Evolutionary conservation across 2,888 invertebrate genomes (phyloP).

Genomic region (Acronicta alni): DNA sequence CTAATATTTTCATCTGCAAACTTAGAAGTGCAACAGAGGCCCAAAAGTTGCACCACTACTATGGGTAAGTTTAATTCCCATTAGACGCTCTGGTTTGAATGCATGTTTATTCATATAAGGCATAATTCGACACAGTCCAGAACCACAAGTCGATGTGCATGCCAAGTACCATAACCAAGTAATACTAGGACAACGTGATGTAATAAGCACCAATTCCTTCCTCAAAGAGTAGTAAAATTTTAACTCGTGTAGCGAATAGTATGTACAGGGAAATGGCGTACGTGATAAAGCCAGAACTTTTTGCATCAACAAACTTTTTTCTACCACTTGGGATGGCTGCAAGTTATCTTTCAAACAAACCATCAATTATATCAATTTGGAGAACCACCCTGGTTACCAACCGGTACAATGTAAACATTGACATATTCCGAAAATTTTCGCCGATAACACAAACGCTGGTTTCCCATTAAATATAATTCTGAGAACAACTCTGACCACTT

Average conservation of each 20-base stretch:
- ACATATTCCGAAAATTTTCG: slow-evolving; percentile 33
- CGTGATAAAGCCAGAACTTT: background rate
- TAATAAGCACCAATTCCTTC: too few species aligned
- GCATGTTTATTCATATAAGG: too few species aligned
- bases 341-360: slow-evolving; percentile 20
- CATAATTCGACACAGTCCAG: too few species aligned
- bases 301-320: background rate
- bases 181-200: too few species aligned
- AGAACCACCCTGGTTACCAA: slow-evolving; percentile 22
- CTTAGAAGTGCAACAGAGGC: too few species aligned
- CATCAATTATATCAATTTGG: slow-evolving; percentile 7
- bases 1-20: too few species aligned
- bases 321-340: slow-evolving; percentile 13
- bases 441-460: slow-evolving; percentile 25
- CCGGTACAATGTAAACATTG: slow-evolving; percentile 37
- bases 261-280: background rate
- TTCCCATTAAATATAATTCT: slow-evolving; percentile 43
- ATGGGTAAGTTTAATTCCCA: too few species aligned
- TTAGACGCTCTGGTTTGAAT: too few species aligned
- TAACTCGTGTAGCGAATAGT: background rate
- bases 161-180: too few species aligned
- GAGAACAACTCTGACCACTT: slow-evolving; percentile 23
- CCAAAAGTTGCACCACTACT: too few species aligned
- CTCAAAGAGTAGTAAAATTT: too few species aligned
- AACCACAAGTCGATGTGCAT: too few species aligned